Evolutionary conservation across 2,797 vertebrate genomes (phyloP).

Genomic region (Morelia viridis): DNA sequence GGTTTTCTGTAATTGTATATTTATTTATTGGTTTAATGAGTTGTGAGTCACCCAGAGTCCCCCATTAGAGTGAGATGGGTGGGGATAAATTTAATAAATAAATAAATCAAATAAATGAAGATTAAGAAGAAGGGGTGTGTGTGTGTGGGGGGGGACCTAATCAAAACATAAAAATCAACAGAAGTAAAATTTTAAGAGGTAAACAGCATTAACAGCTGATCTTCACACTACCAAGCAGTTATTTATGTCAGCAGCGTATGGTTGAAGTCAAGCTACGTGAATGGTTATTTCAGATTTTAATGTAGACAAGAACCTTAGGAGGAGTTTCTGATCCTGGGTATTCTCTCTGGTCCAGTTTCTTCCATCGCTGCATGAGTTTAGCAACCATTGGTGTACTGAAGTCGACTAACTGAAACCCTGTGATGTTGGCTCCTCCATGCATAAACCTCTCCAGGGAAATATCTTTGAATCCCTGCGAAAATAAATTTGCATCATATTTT

Average conservation of each 20-base stretch:
- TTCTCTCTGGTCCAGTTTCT: slow-evolving; percentile 97
- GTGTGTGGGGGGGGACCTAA: too few species aligned
- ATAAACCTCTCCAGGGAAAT: slow-evolving; percentile 98
- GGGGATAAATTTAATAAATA: not conserved
- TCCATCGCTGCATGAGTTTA: slow-evolving; percentile 98
- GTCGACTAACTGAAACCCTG: slow-evolving; percentile 97
- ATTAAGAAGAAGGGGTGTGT: not conserved
- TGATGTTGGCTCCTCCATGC: slow-evolving; percentile 97
- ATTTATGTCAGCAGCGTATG: not conserved
- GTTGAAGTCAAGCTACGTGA: not conserved
- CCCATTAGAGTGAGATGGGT: too few species aligned
- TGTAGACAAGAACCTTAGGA: slow-evolving; percentile 84
- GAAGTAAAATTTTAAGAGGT: not conserved
- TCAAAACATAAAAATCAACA: not conserved
- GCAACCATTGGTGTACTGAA: slow-evolving; percentile 94
- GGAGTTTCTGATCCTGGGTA: slow-evolving; percentile 96
- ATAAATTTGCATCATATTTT: slow-evolving; percentile 42
- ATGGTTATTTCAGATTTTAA: not conserved
- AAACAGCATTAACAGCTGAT: not conserved
- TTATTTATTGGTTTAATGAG: too few species aligned
- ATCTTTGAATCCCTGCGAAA: slow-evolving; percentile 94
- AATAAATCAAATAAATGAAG: not conserved
- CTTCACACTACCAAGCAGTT: not conserved
- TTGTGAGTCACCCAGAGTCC: too few species aligned
- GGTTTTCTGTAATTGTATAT: too few species aligned